Conservation (phyloP, 1,140 invertebrate genomes). For the Pachyrhynchus sulphureomaculatus region DNA sequence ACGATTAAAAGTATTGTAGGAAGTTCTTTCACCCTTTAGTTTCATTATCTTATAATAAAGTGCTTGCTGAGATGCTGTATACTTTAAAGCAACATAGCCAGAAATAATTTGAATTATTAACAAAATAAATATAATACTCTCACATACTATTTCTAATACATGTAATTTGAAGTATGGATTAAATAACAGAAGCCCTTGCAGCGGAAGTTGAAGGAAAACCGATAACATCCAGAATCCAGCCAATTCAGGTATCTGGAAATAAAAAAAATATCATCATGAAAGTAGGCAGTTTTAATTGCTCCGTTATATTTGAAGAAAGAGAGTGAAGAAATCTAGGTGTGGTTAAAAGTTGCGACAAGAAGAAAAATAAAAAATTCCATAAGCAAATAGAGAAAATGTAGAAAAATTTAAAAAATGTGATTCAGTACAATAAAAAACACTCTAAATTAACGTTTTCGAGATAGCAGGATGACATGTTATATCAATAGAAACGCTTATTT, state of each 20-base stretch:
- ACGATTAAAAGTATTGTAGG: neutral
- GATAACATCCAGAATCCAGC: constrained; percentile 87
- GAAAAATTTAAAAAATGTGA: too few relatives aligned
- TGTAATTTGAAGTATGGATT: constrained; percentile 61
- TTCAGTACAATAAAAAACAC: too few relatives aligned
- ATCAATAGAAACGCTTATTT: too few relatives aligned
- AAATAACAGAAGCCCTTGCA: constrained; percentile 72
- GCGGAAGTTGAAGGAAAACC: constrained; percentile 77
- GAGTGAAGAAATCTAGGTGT: too few relatives aligned
- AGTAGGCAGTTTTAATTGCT: too few relatives aligned
- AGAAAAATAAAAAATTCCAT: too few relatives aligned
- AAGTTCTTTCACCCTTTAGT: constrained; percentile 14
- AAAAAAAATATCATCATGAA: too few relatives aligned
- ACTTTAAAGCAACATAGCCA: constrained; percentile 65
- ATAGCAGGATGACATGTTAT: too few relatives aligned
- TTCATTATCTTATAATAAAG: constrained; percentile 42
- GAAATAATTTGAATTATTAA: constrained; percentile 68
- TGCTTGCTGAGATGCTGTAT: constrained; percentile 58
- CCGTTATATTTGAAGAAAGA: too few relatives aligned
- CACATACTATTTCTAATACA: constrained; percentile 67
- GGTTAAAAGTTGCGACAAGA: too few relatives aligned
- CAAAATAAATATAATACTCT: constrained; percentile 65
- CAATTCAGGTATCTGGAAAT: constrained; percentile 88
- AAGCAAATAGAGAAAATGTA: too few relatives aligned
- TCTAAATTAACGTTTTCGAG: too few relatives aligned